Evolutionary conservation across 2,113 vertebrate species (phyloP).

Genomic region (Gnathonemus echidnorhynchus): DNA sequence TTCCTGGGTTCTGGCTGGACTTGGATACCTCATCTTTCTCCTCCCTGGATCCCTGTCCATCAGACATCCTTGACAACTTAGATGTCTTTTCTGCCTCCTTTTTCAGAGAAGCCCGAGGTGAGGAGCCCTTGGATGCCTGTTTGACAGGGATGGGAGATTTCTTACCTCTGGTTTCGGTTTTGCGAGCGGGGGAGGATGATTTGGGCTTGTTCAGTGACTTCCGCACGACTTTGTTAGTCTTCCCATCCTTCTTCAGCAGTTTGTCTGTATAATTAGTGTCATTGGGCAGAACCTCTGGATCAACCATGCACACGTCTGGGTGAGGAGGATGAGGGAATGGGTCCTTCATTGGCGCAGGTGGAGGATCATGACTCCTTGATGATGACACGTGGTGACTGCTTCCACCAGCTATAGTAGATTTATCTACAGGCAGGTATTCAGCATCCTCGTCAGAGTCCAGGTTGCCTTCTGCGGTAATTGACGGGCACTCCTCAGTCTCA

Average conservation of each 20-base stretch:
- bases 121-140: slow-evolving; percentile 53
- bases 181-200: slow-evolving; percentile 73
- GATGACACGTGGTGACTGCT: slow-evolving; percentile 59
- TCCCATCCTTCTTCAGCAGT: slow-evolving; percentile 81
- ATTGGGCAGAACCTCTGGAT: slow-evolving; percentile 75
- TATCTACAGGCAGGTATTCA: slow-evolving; percentile 87
- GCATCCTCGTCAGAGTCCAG: slow-evolving; percentile 86
- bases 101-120: slow-evolving; percentile 64
- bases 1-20: slow-evolving; percentile 71
- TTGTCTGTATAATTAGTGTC: slow-evolving; percentile 66
- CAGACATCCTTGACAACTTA: slow-evolving; percentile 56
- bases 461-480: slow-evolving; percentile 75
- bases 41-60: slow-evolving; percentile 66
- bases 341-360: slow-evolving; percentile 74
- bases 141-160: slow-evolving; percentile 75
- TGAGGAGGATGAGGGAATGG: slow-evolving; percentile 76
- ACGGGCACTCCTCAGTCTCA: slow-evolving; percentile 84
- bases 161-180: slow-evolving; percentile 68
- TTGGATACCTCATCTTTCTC: slow-evolving; percentile 71
- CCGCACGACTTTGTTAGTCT: slow-evolving; percentile 71
- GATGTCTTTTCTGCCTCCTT: slow-evolving; percentile 71
- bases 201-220: slow-evolving; percentile 76
- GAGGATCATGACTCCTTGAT: slow-evolving; percentile 72
- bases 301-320: slow-evolving; percentile 95
- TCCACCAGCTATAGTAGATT: slow-evolving; percentile 61